Conservation (phyloP, 2,113 vertebrate species). For the Vicugna pacos region DNA sequence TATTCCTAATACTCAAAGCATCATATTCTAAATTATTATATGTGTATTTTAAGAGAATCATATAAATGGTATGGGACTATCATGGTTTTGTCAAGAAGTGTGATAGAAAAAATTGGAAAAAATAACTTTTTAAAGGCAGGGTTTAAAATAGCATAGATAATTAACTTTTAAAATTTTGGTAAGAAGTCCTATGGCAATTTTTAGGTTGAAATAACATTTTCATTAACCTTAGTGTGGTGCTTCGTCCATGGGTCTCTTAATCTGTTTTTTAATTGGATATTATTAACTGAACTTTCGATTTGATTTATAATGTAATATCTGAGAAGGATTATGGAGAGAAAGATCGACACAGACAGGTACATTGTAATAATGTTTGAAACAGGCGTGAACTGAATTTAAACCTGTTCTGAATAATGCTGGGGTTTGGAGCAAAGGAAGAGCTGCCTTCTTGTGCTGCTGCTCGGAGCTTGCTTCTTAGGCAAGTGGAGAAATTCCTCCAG, state of each 20-base stretch:
- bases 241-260: constrained; percentile 29
- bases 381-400: not conserved
- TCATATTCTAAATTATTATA: not conserved
- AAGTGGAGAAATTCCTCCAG: not conserved
- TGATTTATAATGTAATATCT: constrained; percentile 68
- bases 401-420: not conserved
- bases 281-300: constrained; percentile 59
- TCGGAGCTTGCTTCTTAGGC: not conserved
- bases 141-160: constrained; percentile 59
- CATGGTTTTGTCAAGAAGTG: not conserved
- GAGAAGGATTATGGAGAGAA: constrained; percentile 53
- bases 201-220: constrained; percentile 67
- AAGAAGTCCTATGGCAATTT: constrained; percentile 58
- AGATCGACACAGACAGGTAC: not conserved
- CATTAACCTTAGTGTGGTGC: constrained; percentile 53
- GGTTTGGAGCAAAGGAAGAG: not conserved
- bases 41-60: not conserved
- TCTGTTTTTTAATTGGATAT: constrained; percentile 59
- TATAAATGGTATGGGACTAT: not conserved
- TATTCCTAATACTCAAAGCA: not conserved
- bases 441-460: not conserved
- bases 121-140: not conserved
- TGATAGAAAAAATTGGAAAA: constrained; percentile 4
- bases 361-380: constrained; percentile 41
- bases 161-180: constrained; percentile 56